A percentile compares a stretch with the other conserved stretches of the same genome.
Evolutionary conservation across 2,888 invertebrate genomes (phyloP).

Genomic region (Sphaerophoria taeniata): DNA sequence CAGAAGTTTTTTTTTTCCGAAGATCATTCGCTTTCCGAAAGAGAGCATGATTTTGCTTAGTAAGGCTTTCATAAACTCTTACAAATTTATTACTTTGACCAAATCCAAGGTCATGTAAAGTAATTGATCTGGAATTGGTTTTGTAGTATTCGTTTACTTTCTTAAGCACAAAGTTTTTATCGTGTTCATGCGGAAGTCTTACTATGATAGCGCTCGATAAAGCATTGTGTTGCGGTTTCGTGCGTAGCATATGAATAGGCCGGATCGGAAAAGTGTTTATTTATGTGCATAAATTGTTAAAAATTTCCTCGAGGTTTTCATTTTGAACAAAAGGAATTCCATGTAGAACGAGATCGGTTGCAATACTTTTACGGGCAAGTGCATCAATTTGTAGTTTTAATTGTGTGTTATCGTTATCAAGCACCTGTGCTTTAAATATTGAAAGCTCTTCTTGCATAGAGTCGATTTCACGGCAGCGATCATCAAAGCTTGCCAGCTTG

Average conservation of each 20-base stretch:
- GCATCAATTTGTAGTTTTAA: not conserved
- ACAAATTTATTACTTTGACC: too few species aligned
- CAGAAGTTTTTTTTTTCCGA: not conserved
- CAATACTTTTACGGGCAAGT: not conserved
- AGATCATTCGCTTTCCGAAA: conserved; percentile 1
- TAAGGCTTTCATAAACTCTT: too few species aligned
- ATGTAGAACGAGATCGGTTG: conserved; percentile 2
- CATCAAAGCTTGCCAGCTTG: not conserved
- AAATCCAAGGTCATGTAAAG: too few species aligned
- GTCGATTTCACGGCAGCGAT: not conserved
- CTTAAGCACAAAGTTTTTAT: too few species aligned
- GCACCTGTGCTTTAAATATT: not conserved
- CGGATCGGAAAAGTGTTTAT: not conserved
- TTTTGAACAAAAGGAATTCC: not conserved
- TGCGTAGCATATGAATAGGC: not conserved
- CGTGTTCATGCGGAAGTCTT: too few species aligned
- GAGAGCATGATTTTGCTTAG: not conserved
- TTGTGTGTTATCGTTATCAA: not conserved
- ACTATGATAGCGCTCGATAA: too few species aligned
- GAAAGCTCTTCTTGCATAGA: not conserved
- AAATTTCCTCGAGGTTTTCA: not conserved
- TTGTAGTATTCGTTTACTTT: too few species aligned
- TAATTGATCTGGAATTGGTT: too few species aligned
- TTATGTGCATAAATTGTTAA: conserved; percentile 4
- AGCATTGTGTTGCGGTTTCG: not conserved